Evolutionary conservation across 2,888 invertebrate species (phyloP), one percentile per base, ranked within the genome.

Genomic region (Polymixis flavicincta): DNA sequence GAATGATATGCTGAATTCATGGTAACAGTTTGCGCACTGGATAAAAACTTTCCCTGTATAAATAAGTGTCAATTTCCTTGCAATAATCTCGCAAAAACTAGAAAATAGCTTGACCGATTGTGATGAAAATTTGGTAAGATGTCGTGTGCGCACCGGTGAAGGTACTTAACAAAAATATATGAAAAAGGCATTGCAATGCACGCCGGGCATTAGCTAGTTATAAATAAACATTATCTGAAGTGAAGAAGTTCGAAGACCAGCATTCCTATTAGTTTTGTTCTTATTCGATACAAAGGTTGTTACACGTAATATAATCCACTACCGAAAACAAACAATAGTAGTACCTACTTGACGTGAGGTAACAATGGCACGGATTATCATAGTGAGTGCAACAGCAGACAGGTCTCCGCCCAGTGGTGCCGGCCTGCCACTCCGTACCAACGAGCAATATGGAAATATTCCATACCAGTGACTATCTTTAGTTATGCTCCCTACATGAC

Each of bases 281-380:
- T 67, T 80, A 76, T 80, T 83, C 67, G 60, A 54, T 32, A 84
- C 81, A 83, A 71, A 72, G 14, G 67, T 70, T 54, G 67, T 77
- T 57, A 73, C 64, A 73, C 55, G 66, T 78, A 80, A 76, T 81
- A 75, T 76, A 85, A 85, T 82, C 89, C 85, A 92, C 92, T 92
- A 93, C 94, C 87, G 93, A 92, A 93, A 93, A 93, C 93, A 94
- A 95, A 94, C 92, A 93, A 87, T 89, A 89, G 91, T 89, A 90
- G 89, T 88, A 88, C 88, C 87, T 89, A 91, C 92, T 92, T 91
- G 89, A 90, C 90, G 89, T 88, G 85, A 89, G 85, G 83, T 87
- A 92, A 94, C 94, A 95, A 95, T 93, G 90, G 92, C 85, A 74
- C 82, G 90, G 89, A 89, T 90, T 91, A 92, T 92, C 93, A 94